Evolutionary conservation across 2,888 invertebrate genomes (phyloP).

Genomic region (Nomada flava): DNA sequence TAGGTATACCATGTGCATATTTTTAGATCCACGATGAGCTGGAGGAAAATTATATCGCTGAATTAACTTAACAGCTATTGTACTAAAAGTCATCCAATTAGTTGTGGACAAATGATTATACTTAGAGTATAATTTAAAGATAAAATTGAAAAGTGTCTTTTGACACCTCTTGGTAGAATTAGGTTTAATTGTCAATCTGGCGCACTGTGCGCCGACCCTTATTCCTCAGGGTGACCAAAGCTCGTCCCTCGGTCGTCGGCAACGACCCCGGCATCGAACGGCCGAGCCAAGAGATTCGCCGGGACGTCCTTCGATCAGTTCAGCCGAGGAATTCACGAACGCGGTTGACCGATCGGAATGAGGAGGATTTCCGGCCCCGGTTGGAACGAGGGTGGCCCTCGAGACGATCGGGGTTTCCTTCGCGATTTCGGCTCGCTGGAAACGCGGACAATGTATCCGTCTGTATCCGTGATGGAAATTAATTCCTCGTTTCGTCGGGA

Average conservation of each 20-base stretch:
- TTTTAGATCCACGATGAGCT: too few relatives aligned
- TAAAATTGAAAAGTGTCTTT: too few relatives aligned
- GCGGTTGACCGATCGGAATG: not conserved
- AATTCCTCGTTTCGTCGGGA: too few relatives aligned
- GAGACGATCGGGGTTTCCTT: not conserved
- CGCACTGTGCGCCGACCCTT: not conserved
- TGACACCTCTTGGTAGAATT: too few relatives aligned
- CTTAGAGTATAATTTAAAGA: too few relatives aligned
- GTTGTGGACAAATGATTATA: too few relatives aligned
- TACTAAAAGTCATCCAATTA: too few relatives aligned
- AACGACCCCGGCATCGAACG: slow-evolving; percentile 46
- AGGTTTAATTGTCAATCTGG: too few relatives aligned
- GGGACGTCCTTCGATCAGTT: slow-evolving; percentile 2
- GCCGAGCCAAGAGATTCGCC: slow-evolving; percentile 15
- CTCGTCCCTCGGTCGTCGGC: not conserved
- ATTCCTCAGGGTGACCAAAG: slow-evolving; percentile 1
- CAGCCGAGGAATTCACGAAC: slow-evolving; percentile 23
- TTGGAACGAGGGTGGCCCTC: not conserved
- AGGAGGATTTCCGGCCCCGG: not conserved
- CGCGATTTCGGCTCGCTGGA: not conserved
- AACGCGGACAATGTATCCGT: not conserved
- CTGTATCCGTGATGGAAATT: not conserved
- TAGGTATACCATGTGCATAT: too few relatives aligned
- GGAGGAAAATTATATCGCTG: too few relatives aligned
- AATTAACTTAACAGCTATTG: too few relatives aligned